Evolutionary conservation across 2,797 vertebrate species (phyloP).

Genomic region (Peromyscus melanophrys): DNA sequence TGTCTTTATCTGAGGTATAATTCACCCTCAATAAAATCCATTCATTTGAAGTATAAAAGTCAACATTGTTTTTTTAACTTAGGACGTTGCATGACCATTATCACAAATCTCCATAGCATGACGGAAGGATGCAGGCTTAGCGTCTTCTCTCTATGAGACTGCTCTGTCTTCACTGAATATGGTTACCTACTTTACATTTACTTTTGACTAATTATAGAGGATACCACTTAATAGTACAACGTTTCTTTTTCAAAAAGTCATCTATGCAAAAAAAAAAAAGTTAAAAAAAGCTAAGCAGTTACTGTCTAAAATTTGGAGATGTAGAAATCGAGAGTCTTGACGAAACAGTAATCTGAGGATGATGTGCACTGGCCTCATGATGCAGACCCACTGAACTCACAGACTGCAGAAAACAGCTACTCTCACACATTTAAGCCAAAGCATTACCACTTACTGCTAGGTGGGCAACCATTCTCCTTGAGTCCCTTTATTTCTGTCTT

Average conservation of each 20-base stretch:
- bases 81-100: background rate
- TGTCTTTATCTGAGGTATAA: background rate
- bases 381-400: background rate
- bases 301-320: background rate
- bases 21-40: slow-evolving; percentile 15
- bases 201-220: background rate
- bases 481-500: background rate
- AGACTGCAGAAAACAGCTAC: background rate
- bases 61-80: background rate
- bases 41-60: background rate
- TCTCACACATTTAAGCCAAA: background rate
- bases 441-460: background rate
- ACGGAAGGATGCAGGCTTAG: background rate
- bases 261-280: background rate
- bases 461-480: background rate
- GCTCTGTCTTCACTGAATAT: background rate
- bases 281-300: background rate
- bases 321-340: background rate
- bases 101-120: background rate
- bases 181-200: slow-evolving; percentile 12
- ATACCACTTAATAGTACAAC: slow-evolving; percentile 16
- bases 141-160: background rate
- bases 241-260: slow-evolving; percentile 23
- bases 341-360: background rate
- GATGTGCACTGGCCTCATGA: background rate